phyloP scores from a whole-genome alignment of 23 tunicate genomes.

The Corella eumyota region DNA sequence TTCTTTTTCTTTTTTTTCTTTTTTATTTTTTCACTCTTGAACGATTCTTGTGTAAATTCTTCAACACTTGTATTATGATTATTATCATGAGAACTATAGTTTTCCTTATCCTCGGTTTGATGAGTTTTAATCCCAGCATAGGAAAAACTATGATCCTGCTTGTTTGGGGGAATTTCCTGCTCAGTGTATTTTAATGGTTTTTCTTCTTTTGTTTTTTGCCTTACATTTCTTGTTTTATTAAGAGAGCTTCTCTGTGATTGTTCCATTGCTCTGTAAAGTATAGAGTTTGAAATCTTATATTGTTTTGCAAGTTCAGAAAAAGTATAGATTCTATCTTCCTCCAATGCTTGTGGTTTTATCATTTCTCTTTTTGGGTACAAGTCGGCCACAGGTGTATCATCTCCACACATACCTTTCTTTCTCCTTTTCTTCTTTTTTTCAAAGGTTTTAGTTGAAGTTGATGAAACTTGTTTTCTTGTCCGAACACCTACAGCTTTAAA shows the following conservation, averaged over 20 bases:
- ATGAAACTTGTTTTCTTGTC: slow-evolving; percentile 36
- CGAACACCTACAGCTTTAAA: slow-evolving; percentile 45
- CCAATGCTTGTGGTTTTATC: neutral
- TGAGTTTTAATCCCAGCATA: too few species aligned
- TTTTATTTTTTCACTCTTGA: neutral
- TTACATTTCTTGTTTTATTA: too few species aligned
- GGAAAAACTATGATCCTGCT: too few species aligned
- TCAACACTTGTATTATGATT: too few species aligned
- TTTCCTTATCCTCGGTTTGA: too few species aligned
- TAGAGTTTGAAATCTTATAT: slow-evolving; percentile 78
- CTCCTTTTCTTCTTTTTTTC: slow-evolving; percentile 28
- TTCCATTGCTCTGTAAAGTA: slow-evolving; percentile 64
- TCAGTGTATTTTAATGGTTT: neutral
- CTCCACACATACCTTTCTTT: slow-evolving; percentile 45
- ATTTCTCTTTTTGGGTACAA: neutral
- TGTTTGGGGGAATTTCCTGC: neutral
- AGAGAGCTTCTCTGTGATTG: slow-evolving; percentile 39
- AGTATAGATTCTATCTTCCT: slow-evolving; percentile 46
- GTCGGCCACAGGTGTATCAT: neutral
- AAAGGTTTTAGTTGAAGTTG: neutral
- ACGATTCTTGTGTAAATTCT: too few species aligned
- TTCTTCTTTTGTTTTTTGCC: neutral
- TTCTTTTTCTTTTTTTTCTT: slow-evolving; percentile 78
- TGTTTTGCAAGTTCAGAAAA: slow-evolving; percentile 85
- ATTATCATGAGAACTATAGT: too few species aligned